Percentiles rank a stretch among this genome's conserved stretches.
Evolutionary conservation across 1,140 invertebrate species (phyloP).

Genomic region (Apis mellifera): DNA sequence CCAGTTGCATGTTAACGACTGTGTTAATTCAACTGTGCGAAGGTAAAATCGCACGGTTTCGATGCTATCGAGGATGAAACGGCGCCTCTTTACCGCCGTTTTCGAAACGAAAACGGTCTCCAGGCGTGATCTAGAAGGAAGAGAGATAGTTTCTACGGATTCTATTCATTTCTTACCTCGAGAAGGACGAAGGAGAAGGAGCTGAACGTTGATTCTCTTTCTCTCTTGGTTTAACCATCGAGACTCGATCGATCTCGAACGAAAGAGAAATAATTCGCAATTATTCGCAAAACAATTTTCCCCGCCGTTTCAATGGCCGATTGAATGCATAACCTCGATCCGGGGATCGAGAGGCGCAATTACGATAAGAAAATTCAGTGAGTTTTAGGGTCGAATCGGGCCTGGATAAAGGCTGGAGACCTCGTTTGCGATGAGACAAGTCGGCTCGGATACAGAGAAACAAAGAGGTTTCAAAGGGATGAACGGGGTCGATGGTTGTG

Average conservation of each 20-base stretch:
- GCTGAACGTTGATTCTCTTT: no score
- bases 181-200: not conserved
- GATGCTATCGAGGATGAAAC: constrained; percentile 55
- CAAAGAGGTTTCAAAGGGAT: constrained; percentile 19
- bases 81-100: constrained; percentile 34
- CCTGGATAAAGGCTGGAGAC: not conserved
- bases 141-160: not conserved
- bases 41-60: constrained; percentile 54
- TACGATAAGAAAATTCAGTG: constrained; percentile 40
- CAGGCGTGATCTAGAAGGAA: constrained; percentile 16
- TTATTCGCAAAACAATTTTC: constrained; percentile 23
- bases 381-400: constrained; percentile 29
- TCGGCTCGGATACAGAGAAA: constrained; percentile 5
- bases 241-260: not conserved
- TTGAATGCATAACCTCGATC: not conserved
- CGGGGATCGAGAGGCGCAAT: not conserved
- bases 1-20: constrained; percentile 67
- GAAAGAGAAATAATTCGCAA: not conserved
- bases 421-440: constrained; percentile 24
- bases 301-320: not conserved
- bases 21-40: constrained; percentile 68
- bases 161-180: no score
- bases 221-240: not conserved
- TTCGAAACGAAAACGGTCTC: constrained; percentile 51
- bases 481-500: constrained; percentile 3